Base-by-base conservation (phyloP, 2,797 vertebrate species). In the Knipowitschia caucasica region DNA sequence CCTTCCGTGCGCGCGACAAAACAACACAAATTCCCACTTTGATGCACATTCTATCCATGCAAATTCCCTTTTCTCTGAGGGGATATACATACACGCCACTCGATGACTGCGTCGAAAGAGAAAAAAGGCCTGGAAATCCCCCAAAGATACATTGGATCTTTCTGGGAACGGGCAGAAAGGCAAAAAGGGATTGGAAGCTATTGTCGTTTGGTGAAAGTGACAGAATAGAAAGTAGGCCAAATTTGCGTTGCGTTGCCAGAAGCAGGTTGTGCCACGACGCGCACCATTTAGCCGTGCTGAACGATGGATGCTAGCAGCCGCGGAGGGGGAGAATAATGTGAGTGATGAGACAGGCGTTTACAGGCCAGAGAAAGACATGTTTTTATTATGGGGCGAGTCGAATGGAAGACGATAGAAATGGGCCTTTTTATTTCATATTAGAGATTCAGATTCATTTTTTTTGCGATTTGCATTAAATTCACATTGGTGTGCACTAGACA, bases 201-300 rank as follows among this genome's bases (percentile, higher is more conserved):
- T 68, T 78, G 78, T 75, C 77, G 83, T 78, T 80, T 75, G 61
- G 78, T 57, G 36, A 49, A 46, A 43, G 63, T 34, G 64, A 58
- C 54, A 44, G 62, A 62, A 74, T 60, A 21, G 53, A 59, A 67
- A 69, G 68, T 71, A 72, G 36, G 75, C 60, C 61, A 63, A 67
- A 74, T 73, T 73, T 75, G 67, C 75, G 73, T 74, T 67, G 67
- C 66, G 67, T 80, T 75, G 76, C 69, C 64, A 79, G 25, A 81
- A 80, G 65, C 72, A 25, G 56, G 71, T 67, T 77, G 57, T 53
- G 61, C 54, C 56, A 50, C 45, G 50, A 72, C 68, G 54, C 68
- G 53, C 63, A 44, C 61, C 56, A 53, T 81, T 82, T 70, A 63
- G 70, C 65, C 71, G 65, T 67, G 62, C 67, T 64, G 56, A 76